These are phyloP conservation scores for Euphydryas editha DNA, from an alignment of 2,888 invertebrate species.

Conservation along the genomic window DNA sequence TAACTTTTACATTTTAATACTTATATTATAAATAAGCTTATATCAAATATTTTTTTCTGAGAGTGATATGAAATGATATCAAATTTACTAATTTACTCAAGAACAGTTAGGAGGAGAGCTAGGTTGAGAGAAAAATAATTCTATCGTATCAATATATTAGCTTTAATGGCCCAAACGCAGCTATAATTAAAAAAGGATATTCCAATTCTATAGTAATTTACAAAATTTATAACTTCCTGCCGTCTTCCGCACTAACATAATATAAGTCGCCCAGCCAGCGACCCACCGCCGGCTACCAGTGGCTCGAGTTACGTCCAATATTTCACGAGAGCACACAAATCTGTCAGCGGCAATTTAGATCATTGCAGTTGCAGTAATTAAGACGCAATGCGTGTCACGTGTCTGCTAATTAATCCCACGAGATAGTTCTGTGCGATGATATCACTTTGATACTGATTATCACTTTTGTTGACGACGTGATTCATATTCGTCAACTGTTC, in stretches of 20 bases:
- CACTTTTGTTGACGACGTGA: constrained; percentile 1
- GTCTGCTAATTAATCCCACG: constrained; percentile 12
- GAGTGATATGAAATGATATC: too few relatives aligned
- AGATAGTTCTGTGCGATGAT: constrained; percentile 6
- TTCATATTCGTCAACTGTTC: not conserved
- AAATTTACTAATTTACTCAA: too few relatives aligned
- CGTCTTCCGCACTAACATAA: not conserved
- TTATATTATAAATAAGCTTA: too few relatives aligned
- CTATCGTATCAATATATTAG: not conserved
- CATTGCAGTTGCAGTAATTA: constrained; percentile 27
- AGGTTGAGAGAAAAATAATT: too few relatives aligned
- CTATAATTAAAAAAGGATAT: not conserved
- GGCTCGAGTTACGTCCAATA: constrained; percentile 5
- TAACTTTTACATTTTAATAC: too few relatives aligned
- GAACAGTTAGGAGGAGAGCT: too few relatives aligned
- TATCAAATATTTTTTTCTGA: too few relatives aligned
- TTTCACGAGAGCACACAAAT: constrained; percentile 17
- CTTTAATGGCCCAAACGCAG: not conserved
- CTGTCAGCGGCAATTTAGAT: constrained; percentile 28
- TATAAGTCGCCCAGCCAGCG: not conserved
- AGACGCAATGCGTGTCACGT: constrained; percentile 15
- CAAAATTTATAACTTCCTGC: constrained; percentile 10
- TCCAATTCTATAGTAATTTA: not conserved
- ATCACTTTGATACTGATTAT: constrained; percentile 11
- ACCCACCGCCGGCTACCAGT: not conserved